Percentiles rank a stretch among this genome's conserved stretches.
These are phyloP conservation scores for Pegea sp. DNA, from an alignment of 23 tunicate genomes.

Conservation along the genomic window DNA sequence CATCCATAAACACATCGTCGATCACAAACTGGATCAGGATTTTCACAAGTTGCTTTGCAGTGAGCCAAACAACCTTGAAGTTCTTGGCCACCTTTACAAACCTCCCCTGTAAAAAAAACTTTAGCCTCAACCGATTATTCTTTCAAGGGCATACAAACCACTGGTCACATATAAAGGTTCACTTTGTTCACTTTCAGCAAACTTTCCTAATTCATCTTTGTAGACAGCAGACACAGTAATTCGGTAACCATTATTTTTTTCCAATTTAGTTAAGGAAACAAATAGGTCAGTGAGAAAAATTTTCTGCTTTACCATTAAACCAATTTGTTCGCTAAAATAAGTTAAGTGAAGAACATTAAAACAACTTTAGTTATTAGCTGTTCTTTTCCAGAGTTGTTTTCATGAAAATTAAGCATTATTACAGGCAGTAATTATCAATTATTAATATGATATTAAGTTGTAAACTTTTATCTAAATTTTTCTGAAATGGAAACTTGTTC, in stretches of 20 bases:
- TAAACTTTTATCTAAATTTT: too few relatives aligned
- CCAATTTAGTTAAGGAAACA: background rate
- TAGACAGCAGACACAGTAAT: background rate
- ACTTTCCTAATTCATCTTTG: background rate
- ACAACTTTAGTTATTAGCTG: too few relatives aligned
- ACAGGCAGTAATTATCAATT: too few relatives aligned
- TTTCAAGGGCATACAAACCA: background rate
- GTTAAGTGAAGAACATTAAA: too few relatives aligned
- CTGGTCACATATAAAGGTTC: background rate
- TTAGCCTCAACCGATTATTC: background rate
- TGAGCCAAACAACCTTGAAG: background rate
- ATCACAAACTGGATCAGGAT: background rate
- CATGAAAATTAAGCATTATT: too few relatives aligned
- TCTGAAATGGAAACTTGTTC: too few relatives aligned
- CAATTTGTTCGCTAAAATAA: too few relatives aligned
- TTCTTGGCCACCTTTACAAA: background rate
- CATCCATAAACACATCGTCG: background rate
- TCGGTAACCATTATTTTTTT: background rate
- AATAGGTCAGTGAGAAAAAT: background rate
- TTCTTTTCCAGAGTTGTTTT: too few relatives aligned
- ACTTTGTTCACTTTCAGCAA: background rate
- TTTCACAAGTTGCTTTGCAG: background rate
- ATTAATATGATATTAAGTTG: too few relatives aligned
- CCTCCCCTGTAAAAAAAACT: background rate
- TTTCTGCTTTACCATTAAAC: too few relatives aligned